Evolutionary conservation across 2,113 vertebrate species (phyloP), one percentile per base, ranked within the genome.

Genomic region (Amphilophus citrinellus): DNA sequence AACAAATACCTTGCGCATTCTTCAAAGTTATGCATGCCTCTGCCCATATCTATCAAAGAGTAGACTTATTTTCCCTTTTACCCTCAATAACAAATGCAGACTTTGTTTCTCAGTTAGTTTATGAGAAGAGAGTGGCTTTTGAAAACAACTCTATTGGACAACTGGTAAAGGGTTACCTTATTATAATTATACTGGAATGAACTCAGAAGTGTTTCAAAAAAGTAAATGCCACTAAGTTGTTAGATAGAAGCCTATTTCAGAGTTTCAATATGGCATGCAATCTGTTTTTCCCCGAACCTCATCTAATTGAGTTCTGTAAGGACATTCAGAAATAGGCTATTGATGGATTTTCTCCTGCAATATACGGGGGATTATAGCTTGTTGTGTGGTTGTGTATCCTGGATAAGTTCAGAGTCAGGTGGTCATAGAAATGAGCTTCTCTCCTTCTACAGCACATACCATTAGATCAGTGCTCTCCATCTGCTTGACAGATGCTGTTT

Each of bases 271-370:
- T 50, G 32, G 11, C 63, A 79, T 78, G 56, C 73, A 85, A 86
- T 87, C 71, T 85, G 58, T 85, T 84, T 58, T 86, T 80, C 47
- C 2, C 4, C 6, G 13, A 85, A 30, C 62, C 53, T 79, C 56
- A 66, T 88, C 30, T 91, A 87, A 90, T 88, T 83, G 78, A 80
- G 80, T 83, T 81, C 42, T 77, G 77, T 83, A 37, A 82, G 77
- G 87, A 84, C 77, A 80, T 77, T 91, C 84, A 83, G 85, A 80
- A 87, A 86, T 76, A 58, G 35, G 37, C 35, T 89, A 84, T 85
- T 88, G 85, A 92, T 90, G 91, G 86, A 79, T 87, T 84, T 91
- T 60, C 77, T 59, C 22, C 61, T 78, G 85, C 88, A 93, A 86
- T 91, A 90, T 84, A 66, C 17, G 4, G 50, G 65, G 82, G 88